A percentile compares a stretch with the other conserved stretches of the same genome.
Evolutionary conservation across 2,797 vertebrate genomes (phyloP).

Genomic region (Rhincodon typus): DNA sequence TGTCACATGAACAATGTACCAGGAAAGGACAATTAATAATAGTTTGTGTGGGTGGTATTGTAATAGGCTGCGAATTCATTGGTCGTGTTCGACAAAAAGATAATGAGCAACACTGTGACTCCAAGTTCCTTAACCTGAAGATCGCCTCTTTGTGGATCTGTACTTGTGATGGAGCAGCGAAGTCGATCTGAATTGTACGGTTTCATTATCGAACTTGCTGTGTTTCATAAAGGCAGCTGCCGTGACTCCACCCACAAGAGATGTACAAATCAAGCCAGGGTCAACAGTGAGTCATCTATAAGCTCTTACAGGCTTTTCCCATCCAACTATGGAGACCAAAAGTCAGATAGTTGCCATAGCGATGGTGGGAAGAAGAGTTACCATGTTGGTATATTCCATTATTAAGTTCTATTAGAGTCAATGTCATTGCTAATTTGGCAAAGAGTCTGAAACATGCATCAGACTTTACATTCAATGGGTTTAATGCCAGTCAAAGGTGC

Average conservation of each 20-base stretch:
- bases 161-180: neutral
- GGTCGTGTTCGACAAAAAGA: neutral
- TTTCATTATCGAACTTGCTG: neutral
- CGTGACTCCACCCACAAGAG: neutral
- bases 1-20: conserved; percentile 21
- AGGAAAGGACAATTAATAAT: conserved; percentile 10
- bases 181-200: neutral
- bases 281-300: neutral
- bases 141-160: neutral
- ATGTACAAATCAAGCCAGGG: neutral
- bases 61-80: neutral
- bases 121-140: neutral
- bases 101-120: neutral
- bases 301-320: neutral
- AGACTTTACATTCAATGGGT: neutral
- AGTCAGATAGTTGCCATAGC: neutral
- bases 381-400: too few species aligned
- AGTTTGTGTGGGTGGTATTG: conserved; percentile 5
- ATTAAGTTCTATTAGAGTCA: neutral
- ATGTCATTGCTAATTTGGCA: neutral
- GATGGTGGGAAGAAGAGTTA: neutral
- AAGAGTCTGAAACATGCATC: neutral
- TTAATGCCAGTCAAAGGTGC: neutral
- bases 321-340: neutral
- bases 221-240: neutral